Evolutionary conservation across 2,888 invertebrate genomes (phyloP).

Genomic region (Tachina grossa): DNA sequence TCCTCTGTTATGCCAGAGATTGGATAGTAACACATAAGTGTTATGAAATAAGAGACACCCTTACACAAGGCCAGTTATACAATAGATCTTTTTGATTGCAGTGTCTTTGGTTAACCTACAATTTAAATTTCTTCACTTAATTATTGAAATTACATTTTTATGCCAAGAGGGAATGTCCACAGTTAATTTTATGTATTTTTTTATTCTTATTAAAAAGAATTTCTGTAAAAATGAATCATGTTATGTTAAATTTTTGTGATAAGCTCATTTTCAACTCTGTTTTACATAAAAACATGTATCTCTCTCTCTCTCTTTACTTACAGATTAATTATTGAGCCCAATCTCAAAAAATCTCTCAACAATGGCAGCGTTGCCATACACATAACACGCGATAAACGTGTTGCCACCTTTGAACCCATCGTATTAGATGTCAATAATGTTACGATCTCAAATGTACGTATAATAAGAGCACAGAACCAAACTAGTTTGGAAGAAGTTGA

Average conservation of each 20-base stretch:
- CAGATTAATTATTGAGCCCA: constrained; percentile 82
- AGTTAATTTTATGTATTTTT: no score
- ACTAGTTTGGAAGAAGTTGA: constrained; percentile 76
- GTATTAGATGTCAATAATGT: constrained; percentile 82
- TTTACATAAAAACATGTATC: background rate
- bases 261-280: background rate
- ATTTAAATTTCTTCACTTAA: no score
- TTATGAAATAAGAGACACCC: no score
- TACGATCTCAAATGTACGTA: constrained; percentile 79
- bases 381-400: constrained; percentile 78
- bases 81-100: no score
- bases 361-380: constrained; percentile 81
- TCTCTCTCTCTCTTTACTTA: constrained; percentile 26
- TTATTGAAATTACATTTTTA: no score
- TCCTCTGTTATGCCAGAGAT: no score
- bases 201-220: no score
- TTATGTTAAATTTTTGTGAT: background rate
- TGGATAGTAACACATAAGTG: no score
- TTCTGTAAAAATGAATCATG: no score
- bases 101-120: no score
- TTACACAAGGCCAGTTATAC: no score
- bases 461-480: constrained; percentile 74
- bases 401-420: constrained; percentile 79
- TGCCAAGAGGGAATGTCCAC: no score
- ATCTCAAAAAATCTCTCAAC: constrained; percentile 77